A percentile compares a stretch with the other conserved stretches of the same genome.
Conservation (phyloP, 2,797 vertebrate species). For the Eospalax fontanierii region DNA sequence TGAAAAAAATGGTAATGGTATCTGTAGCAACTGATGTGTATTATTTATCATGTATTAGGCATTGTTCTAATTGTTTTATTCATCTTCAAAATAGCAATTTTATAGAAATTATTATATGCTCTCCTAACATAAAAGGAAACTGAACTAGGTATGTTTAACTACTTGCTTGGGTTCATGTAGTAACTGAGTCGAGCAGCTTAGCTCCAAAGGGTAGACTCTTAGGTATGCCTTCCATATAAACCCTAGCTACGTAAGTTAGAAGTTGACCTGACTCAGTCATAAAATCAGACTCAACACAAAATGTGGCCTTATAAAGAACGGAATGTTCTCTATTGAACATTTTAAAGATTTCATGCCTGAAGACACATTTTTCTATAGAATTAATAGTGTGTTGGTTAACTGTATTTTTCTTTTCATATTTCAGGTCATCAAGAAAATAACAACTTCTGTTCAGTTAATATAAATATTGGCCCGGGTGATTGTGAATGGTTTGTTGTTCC, state of each 20-base stretch:
- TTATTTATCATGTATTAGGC: conserved; percentile 38
- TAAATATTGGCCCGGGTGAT: conserved; percentile 99
- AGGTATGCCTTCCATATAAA: conserved; percentile 9
- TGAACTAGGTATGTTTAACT: conserved; percentile 35
- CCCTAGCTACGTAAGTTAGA: conserved; percentile 23
- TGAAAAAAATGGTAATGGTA: background rate
- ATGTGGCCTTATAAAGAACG: conserved; percentile 12
- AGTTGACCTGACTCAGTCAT: conserved; percentile 40
- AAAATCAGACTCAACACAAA: conserved; percentile 54
- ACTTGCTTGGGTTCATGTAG: conserved; percentile 28
- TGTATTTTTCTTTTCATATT: conserved; percentile 78
- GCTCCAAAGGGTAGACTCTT: conserved; percentile 4
- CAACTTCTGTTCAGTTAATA: conserved; percentile 99
- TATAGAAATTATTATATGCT: conserved; percentile 51
- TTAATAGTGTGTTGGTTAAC: conserved; percentile 48
- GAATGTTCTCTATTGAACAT: conserved; percentile 68
- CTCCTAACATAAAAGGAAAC: conserved; percentile 43
- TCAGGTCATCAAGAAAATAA: conserved; percentile 99
- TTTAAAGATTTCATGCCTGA: conserved; percentile 65
- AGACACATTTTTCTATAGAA: conserved; percentile 53
- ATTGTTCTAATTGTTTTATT: conserved; percentile 60
- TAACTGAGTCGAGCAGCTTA: conserved; percentile 37
- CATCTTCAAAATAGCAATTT: conserved; percentile 54
- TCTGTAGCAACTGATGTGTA: conserved; percentile 54
- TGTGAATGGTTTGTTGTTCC: conserved; percentile 99